These are phyloP conservation scores for Oophaga pumilio DNA, from an alignment of 2,113 vertebrate genomes.

Conservation along the genomic window DNA sequence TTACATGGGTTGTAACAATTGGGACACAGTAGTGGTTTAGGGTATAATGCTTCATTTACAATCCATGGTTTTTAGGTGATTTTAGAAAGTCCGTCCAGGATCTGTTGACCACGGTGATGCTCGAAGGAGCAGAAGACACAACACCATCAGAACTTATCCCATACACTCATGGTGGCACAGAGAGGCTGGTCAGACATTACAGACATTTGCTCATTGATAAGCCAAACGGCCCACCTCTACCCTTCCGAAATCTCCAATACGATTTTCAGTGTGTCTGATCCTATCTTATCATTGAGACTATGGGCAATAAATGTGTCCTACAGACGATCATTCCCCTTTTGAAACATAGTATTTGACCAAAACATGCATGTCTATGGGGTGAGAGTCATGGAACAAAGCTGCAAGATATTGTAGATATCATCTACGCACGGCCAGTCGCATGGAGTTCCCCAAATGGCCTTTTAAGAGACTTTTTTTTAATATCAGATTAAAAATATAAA, in stretches of 20 bases:
- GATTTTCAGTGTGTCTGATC: background rate
- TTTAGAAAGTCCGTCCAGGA: background rate
- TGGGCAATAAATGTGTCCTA: background rate
- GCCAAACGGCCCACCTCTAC: background rate
- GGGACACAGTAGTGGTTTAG: background rate
- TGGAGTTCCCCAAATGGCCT: no score
- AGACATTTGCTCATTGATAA: background rate
- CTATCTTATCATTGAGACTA: background rate
- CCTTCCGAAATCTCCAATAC: background rate
- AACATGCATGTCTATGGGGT: background rate
- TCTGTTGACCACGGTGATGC: background rate
- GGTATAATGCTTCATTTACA: background rate
- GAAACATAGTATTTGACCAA: background rate
- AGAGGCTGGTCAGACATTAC: background rate
- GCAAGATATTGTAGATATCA: background rate
- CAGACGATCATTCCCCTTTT: background rate
- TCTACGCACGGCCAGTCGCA: background rate
- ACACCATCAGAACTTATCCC: background rate
- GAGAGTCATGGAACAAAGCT: background rate
- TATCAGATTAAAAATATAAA: no score
- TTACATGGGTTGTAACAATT: background rate
- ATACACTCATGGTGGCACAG: background rate
- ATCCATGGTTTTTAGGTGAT: background rate
- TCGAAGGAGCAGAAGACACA: background rate
- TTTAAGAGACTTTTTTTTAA: no score